phyloP scores from a whole-genome alignment of 2,888 invertebrate genomes.

The Hetaerina titia region DNA sequence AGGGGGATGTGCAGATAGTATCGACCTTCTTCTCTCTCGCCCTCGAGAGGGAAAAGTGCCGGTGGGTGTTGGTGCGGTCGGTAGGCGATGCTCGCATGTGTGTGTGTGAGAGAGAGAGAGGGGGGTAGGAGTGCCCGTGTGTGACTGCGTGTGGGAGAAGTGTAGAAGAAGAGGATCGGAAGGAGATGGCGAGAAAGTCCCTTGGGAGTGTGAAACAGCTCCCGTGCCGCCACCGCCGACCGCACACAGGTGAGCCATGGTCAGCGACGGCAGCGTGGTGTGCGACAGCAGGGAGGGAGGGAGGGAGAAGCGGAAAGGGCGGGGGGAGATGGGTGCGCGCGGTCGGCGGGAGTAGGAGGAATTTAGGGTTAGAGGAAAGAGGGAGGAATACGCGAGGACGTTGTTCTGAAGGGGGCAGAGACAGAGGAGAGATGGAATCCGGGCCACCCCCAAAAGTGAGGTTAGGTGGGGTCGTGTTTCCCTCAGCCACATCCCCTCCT shows the following conservation, averaged over 20 bases:
- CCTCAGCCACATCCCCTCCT: too few species aligned
- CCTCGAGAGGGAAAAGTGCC: not conserved
- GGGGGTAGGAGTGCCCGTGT: not conserved
- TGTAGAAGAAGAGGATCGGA: not conserved
- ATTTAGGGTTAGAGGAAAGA: not conserved
- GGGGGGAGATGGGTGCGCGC: not conserved
- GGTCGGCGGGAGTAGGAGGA: not conserved
- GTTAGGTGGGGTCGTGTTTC: constrained; percentile 1
- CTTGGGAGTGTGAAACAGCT: constrained; percentile 6
- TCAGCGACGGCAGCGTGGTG: not conserved
- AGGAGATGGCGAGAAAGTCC: not conserved
- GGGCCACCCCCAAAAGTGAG: not conserved
- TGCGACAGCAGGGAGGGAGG: not conserved
- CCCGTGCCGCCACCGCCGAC: constrained; percentile 15
- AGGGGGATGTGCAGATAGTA: not conserved
- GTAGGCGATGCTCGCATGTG: not conserved
- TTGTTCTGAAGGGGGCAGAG: not conserved
- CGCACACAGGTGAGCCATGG: constrained; percentile 39
- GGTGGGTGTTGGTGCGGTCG: not conserved
- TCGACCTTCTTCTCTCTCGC: constrained; percentile 1
- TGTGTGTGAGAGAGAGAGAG: not conserved
- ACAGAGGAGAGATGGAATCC: not conserved
- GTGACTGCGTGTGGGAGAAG: not conserved
- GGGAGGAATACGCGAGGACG: too few species aligned
- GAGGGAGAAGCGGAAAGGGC: not conserved